Conservation (phyloP, 2,797 vertebrate genomes). For the Anas bahamensis region DNA sequence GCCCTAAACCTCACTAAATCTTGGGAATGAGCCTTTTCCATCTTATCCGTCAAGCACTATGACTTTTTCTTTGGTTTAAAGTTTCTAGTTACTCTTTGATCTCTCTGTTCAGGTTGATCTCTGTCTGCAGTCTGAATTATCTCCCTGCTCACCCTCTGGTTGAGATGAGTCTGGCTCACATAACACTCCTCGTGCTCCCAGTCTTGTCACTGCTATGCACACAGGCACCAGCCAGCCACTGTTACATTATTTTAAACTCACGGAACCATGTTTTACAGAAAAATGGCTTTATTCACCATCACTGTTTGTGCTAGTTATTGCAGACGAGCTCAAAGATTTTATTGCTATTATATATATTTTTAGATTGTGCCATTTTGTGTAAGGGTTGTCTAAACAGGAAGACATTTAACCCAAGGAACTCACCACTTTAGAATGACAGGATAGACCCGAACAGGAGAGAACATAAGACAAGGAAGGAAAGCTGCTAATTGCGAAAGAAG, state of each 20-base stretch:
- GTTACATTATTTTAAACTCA: background rate
- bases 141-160: background rate
- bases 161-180: background rate
- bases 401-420: background rate
- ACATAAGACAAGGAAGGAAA: background rate
- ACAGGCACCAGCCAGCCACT: background rate
- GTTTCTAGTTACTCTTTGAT: background rate
- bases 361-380: background rate
- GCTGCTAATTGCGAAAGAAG: background rate
- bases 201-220: background rate
- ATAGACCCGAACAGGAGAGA: background rate
- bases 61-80: background rate
- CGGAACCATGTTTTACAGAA: background rate
- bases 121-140: background rate
- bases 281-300: background rate
- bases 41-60: background rate
- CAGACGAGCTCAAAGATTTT: background rate
- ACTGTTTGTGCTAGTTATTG: background rate
- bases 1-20: slow-evolving; percentile 7
- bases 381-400: background rate
- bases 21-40: background rate
- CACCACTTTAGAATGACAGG: background rate
- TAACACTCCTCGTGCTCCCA: background rate
- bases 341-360: background rate
- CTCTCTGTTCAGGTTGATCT: background rate